phyloP scores from a whole-genome alignment of 2,888 invertebrate species.

The Stenolophus ochropezus region DNA sequence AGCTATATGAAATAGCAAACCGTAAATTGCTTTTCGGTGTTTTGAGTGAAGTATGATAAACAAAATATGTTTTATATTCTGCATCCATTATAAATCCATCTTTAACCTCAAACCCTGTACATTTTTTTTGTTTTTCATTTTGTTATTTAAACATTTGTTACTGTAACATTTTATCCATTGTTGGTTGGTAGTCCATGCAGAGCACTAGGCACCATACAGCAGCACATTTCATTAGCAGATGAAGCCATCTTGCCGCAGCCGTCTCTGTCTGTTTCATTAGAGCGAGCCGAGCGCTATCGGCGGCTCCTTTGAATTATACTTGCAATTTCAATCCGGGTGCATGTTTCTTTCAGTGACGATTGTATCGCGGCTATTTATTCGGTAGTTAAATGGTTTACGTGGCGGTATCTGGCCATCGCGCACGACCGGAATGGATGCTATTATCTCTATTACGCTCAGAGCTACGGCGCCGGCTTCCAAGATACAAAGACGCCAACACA shows the following conservation, averaged over 20 bases:
- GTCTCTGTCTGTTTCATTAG: background rate
- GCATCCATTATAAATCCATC: too few species aligned
- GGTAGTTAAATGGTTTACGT: conserved; percentile 60
- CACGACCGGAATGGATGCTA: conserved; percentile 31
- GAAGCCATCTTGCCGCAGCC: conserved; percentile 44
- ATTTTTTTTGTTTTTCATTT: too few species aligned
- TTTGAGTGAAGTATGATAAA: too few species aligned
- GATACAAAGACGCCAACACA: too few species aligned
- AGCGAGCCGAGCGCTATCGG: conserved; percentile 3
- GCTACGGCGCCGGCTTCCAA: conserved; percentile 1
- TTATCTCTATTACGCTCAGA: conserved; percentile 48
- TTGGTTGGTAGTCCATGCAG: background rate
- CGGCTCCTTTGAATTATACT: conserved; percentile 60
- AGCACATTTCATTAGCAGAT: conserved; percentile 57
- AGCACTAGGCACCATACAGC: conserved; percentile 23
- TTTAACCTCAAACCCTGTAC: too few species aligned
- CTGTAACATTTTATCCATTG: too few species aligned
- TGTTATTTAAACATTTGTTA: background rate
- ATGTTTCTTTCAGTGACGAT: conserved; percentile 60
- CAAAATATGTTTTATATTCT: too few species aligned
- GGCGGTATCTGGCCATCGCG: conserved; percentile 44
- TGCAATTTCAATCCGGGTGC: conserved; percentile 60
- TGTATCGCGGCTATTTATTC: conserved; percentile 59
- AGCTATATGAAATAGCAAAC: too few species aligned
- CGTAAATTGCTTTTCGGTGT: too few species aligned